These are phyloP conservation scores for Ammodytes dubius DNA, from an alignment of 2,113 vertebrate genomes.

Conservation along the genomic window DNA sequence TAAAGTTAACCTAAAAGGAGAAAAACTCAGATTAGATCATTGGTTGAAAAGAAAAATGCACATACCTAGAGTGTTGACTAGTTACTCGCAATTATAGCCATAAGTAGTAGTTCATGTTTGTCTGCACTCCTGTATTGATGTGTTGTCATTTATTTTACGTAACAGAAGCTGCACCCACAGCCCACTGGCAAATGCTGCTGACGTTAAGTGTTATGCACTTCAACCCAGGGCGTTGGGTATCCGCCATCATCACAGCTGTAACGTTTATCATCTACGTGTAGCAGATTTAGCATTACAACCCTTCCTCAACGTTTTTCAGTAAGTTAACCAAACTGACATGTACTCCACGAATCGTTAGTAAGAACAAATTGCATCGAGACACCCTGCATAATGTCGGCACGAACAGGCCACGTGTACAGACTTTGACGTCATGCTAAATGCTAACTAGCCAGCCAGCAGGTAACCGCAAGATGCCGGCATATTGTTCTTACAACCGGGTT, in stretches of 20 bases:
- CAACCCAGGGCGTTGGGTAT: slow-evolving; percentile 37
- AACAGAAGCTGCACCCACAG: too few relatives aligned
- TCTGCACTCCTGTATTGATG: too few relatives aligned
- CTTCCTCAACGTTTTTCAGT: rapidly evolving
- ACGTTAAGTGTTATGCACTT: slow-evolving; percentile 1
- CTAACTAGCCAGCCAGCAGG: slow-evolving; percentile 45
- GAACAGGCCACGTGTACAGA: slow-evolving; percentile 80
- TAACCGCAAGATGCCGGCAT: slow-evolving; percentile 48
- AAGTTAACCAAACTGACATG: rapidly evolving
- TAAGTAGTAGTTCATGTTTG: too few relatives aligned
- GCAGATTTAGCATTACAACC: not conserved
- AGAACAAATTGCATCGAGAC: rapidly evolving
- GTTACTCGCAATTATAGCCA: too few relatives aligned
- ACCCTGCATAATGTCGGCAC: slow-evolving; percentile 26
- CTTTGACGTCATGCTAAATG: slow-evolving; percentile 57
- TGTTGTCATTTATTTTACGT: rapidly evolving
- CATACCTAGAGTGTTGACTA: not conserved
- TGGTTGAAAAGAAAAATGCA: rapidly evolving
- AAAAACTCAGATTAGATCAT: not conserved
- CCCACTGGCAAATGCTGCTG: not conserved
- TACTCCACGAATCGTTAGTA: rapidly evolving
- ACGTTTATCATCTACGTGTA: not conserved
- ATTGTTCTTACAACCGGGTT: rapidly evolving
- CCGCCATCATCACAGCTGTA: slow-evolving; percentile 39
- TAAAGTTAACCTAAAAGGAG: slow-evolving; percentile 93